These are phyloP conservation scores for Carcinoscorpius rotundicauda DNA, from an alignment of 1,140 invertebrate genomes.

Conservation along the genomic window DNA sequence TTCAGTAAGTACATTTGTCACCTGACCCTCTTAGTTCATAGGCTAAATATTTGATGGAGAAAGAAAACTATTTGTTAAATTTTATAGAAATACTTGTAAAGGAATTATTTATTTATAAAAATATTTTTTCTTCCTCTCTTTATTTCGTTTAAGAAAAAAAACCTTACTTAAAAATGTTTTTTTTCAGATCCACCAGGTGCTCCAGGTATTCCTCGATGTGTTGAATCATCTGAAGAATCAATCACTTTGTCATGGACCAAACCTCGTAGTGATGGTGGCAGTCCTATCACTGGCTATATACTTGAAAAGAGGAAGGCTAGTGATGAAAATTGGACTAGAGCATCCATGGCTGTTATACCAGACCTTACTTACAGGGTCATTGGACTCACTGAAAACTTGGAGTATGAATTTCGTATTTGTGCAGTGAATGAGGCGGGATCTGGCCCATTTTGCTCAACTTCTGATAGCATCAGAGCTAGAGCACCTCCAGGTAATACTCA, in stretches of 20 bases:
- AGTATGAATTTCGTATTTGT: slow-evolving; percentile 94
- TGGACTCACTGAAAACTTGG: slow-evolving; percentile 82
- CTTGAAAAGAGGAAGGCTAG: slow-evolving; percentile 72
- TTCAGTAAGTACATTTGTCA: slow-evolving; percentile 43
- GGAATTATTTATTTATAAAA: no score
- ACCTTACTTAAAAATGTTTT: no score
- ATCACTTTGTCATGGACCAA: slow-evolving; percentile 89
- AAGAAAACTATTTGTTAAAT: no score
- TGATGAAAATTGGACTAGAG: slow-evolving; percentile 84
- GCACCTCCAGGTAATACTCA: slow-evolving; percentile 54
- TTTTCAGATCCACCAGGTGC: slow-evolving; percentile 67
- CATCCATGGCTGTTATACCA: slow-evolving; percentile 63
- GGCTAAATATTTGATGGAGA: background rate
- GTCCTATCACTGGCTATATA: slow-evolving; percentile 83
- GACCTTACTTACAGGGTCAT: slow-evolving; percentile 63
- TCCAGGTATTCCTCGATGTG: slow-evolving; percentile 70
- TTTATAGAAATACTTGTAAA: no score
- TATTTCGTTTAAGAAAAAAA: no score
- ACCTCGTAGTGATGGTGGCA: slow-evolving; percentile 86
- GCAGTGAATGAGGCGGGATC: slow-evolving; percentile 51
- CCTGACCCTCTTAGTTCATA: background rate
- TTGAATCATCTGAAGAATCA: slow-evolving; percentile 85
- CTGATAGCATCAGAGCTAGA: slow-evolving; percentile 76
- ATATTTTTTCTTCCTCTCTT: no score
- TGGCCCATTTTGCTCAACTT: slow-evolving; percentile 90